phyloP scores from a whole-genome alignment of 2,797 vertebrate genomes.

The Cryptoprocta ferox region DNA sequence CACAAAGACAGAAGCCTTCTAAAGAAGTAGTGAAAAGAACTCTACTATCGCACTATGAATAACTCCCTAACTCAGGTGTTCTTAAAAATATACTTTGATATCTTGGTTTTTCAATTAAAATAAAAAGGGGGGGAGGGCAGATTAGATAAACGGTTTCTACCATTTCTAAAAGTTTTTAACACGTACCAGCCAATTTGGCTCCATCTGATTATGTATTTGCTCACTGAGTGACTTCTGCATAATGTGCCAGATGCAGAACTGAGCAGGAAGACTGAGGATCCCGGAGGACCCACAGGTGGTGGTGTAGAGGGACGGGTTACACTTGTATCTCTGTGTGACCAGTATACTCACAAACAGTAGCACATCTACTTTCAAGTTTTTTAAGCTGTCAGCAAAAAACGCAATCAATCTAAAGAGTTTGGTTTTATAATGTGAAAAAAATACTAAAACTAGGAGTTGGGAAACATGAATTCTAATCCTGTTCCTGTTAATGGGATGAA shows the following conservation, averaged over 20 bases:
- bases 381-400: constrained; percentile 5
- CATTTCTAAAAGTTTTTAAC: background rate
- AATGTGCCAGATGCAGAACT: background rate
- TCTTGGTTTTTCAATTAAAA: background rate
- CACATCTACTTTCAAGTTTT: background rate
- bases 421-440: background rate
- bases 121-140: background rate
- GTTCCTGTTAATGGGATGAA: background rate
- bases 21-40: background rate
- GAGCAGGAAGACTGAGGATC: background rate
- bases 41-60: background rate
- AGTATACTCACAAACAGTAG: background rate
- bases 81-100: background rate
- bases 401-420: background rate
- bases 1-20: background rate
- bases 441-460: background rate
- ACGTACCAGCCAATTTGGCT: background rate
- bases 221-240: background rate
- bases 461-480: background rate
- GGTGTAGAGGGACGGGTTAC: background rate
- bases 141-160: background rate
- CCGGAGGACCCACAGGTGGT: background rate
- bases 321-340: background rate
- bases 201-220: background rate
- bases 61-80: background rate